Evolutionary conservation across 2,113 vertebrate species (phyloP).

Genomic region (Glaucidium brasilianum): DNA sequence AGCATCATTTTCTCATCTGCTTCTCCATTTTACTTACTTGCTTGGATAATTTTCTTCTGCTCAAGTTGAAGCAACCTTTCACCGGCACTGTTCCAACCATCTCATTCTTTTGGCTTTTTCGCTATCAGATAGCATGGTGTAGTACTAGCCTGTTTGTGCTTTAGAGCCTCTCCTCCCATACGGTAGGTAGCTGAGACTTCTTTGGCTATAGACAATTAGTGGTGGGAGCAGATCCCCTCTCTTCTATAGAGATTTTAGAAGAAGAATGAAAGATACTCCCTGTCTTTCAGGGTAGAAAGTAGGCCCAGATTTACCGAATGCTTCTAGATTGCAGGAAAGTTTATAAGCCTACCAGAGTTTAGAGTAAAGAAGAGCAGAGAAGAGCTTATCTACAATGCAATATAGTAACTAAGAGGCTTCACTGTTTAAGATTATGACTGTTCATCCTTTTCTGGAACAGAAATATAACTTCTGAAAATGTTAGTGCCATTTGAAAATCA

Average conservation of each 20-base stretch:
- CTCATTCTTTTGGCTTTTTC: neutral
- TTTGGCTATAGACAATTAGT: neutral
- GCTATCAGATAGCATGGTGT: neutral
- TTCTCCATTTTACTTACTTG: neutral
- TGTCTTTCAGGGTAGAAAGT: neutral
- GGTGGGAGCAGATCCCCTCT: neutral
- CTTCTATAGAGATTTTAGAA: neutral
- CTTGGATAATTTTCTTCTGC: neutral
- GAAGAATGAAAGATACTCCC: neutral
- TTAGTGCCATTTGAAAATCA: neutral
- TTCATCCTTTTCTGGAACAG: slow-evolving; percentile 4
- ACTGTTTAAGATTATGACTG: neutral
- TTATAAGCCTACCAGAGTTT: neutral
- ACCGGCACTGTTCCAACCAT: neutral
- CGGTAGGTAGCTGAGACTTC: neutral
- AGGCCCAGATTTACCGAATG: neutral
- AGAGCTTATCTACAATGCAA: neutral
- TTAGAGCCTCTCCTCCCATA: neutral
- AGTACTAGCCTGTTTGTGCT: neutral
- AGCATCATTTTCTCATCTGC: neutral
- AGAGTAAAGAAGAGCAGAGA: neutral
- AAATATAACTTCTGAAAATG: neutral
- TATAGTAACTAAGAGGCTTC: neutral
- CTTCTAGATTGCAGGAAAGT: neutral
- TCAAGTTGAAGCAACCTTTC: neutral